Evolutionary conservation across 2,113 vertebrate species (phyloP).

Genomic region (Fregata magnificens): DNA sequence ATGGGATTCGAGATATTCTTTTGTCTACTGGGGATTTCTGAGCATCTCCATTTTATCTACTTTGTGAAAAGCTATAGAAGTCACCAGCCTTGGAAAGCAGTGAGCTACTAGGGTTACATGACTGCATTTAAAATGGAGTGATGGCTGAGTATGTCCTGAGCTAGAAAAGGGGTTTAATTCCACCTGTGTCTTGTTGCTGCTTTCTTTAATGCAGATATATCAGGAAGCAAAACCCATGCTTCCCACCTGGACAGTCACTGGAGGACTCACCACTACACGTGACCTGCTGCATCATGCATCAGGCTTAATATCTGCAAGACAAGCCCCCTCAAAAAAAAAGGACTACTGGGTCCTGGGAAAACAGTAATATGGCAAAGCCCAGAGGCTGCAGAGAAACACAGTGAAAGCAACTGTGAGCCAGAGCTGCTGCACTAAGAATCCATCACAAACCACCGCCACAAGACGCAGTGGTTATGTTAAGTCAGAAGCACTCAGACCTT

Average conservation of each 20-base stretch:
- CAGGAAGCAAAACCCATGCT: neutral
- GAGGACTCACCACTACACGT: neutral
- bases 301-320: neutral
- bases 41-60: neutral
- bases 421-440: neutral
- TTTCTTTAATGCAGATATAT: neutral
- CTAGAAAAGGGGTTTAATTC: neutral
- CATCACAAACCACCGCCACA: neutral
- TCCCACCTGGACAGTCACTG: neutral
- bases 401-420: neutral
- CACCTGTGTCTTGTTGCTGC: neutral
- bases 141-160: neutral
- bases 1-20: neutral
- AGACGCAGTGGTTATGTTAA: neutral
- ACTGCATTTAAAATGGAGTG: neutral
- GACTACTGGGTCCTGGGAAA: neutral
- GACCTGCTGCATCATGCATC: neutral
- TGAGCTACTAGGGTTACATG: fast-evolving
- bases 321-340: neutral
- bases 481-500: neutral
- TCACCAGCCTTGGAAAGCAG: neutral
- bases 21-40: neutral
- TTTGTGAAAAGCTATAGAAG: neutral
- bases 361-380: neutral
- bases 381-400: neutral